phyloP scores from a whole-genome alignment of 2,888 invertebrate species.

The Stenchaetothrips biformis region DNA sequence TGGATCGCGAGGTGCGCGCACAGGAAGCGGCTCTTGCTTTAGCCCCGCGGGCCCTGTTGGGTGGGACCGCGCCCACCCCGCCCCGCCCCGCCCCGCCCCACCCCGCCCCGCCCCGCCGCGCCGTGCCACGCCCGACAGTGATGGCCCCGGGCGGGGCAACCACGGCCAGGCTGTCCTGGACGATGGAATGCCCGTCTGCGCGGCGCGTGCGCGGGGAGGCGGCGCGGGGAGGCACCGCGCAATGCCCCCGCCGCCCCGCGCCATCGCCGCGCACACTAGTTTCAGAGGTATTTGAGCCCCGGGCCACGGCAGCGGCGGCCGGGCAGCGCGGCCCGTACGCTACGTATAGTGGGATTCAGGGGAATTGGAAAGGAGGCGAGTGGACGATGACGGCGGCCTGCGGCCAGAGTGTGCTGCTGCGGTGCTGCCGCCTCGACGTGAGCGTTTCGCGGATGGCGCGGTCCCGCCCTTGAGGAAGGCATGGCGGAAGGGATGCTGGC shows the following conservation, averaged over 20 bases:
- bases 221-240: neutral
- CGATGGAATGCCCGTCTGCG: neutral
- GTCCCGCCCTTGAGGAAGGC: no score
- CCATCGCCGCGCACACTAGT: neutral
- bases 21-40: slow-evolving; percentile 6
- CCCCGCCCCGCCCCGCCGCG: neutral
- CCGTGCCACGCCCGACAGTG: neutral
- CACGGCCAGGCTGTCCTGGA: neutral
- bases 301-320: neutral
- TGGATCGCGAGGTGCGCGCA: slow-evolving; percentile 19
- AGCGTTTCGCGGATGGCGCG: no score
- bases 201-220: slow-evolving; percentile 20
- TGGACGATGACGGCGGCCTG: no score
- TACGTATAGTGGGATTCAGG: no score
- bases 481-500: no score
- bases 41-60: neutral
- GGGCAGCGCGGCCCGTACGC: no score
- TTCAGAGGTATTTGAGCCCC: slow-evolving; percentile 11
- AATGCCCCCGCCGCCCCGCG: no score
- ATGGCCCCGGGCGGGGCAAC: slow-evolving; percentile 11
- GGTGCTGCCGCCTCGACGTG: no score
- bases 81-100: neutral
- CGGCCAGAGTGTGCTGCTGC: no score
- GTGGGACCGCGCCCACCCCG: neutral
- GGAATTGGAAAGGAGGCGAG: no score